A percentile compares a stretch with the other conserved stretches of the same genome.
These are phyloP conservation scores for Eumeta japonica DNA, from an alignment of 1,140 invertebrate genomes.

Conservation along the genomic window DNA sequence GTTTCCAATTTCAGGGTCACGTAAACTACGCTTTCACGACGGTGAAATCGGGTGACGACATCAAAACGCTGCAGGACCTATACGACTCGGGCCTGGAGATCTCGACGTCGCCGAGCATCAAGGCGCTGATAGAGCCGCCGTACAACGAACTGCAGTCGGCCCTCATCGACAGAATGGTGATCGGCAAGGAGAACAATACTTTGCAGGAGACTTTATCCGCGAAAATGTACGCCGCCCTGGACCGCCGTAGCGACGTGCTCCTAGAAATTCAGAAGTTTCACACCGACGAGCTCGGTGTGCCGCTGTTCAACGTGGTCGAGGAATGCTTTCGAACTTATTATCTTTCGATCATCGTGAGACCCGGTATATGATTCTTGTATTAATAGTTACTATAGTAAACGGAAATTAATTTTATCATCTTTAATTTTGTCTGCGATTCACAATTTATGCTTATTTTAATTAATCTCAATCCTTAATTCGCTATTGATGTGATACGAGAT, in stretches of 20 bases:
- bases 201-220: constrained; percentile 5
- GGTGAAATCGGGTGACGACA: constrained; percentile 4
- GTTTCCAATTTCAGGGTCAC: constrained; percentile 18
- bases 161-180: not conserved
- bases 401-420: too few species aligned
- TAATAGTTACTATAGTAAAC: too few species aligned
- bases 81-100: constrained; percentile 5
- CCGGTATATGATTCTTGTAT: too few species aligned
- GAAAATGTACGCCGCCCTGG: constrained; percentile 5
- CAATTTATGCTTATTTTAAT: too few species aligned
- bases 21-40: constrained; percentile 19
- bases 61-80: constrained; percentile 10
- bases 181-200: constrained; percentile 5
- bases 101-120: constrained; percentile 10
- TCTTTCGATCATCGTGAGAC: constrained; percentile 14
- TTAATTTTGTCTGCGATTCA: too few species aligned
- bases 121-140: constrained; percentile 2
- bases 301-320: constrained; percentile 11
- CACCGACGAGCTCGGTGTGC: constrained; percentile 4
- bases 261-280: constrained; percentile 8
- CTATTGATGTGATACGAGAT: too few species aligned
- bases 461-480: too few species aligned
- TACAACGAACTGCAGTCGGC: not conserved
- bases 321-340: constrained; percentile 14
- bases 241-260: constrained; percentile 8